Conservation (phyloP, 2,113 vertebrate species). For the Leucosticte australis region DNA sequence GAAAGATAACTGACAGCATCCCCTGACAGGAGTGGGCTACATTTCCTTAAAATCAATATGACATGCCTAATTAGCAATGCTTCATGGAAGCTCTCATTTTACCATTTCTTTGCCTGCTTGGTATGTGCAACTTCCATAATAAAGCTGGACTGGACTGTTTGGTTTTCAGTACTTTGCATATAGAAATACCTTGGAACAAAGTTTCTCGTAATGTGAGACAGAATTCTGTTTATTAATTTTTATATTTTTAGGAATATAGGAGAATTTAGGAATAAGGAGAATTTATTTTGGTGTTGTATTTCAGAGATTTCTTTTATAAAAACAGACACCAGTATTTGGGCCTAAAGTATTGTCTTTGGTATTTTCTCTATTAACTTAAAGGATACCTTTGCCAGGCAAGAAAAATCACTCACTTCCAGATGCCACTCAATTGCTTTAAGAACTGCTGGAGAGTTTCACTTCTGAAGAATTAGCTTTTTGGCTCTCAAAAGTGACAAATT, state of each 20-base stretch:
- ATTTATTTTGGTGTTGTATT: not conserved
- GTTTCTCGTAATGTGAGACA: not conserved
- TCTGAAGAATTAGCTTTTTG: conserved; percentile 62
- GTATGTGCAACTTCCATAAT: not conserved
- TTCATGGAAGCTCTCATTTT: not conserved
- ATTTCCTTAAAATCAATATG: not conserved
- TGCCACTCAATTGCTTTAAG: conserved; percentile 37
- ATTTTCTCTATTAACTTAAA: conserved; percentile 20
- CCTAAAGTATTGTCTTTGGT: not conserved
- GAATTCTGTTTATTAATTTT: not conserved
- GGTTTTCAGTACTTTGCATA: not conserved
- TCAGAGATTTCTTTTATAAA: not conserved
- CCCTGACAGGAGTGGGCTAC: not conserved
- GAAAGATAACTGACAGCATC: not conserved
- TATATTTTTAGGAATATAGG: not conserved
- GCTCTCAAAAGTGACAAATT: conserved; percentile 58
- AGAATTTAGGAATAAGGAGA: not conserved
- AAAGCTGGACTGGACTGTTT: not conserved
- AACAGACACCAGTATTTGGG: not conserved
- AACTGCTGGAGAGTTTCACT: not conserved
- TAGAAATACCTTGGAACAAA: not conserved
- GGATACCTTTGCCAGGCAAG: not conserved
- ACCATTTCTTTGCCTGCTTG: not conserved
- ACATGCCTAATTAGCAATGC: not conserved
- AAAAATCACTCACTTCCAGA: conserved; percentile 39